Percentiles rank a stretch among this genome's conserved stretches.
phyloP scores from a whole-genome alignment of 1,140 invertebrate species.

The Drosophila santomea region DNA sequence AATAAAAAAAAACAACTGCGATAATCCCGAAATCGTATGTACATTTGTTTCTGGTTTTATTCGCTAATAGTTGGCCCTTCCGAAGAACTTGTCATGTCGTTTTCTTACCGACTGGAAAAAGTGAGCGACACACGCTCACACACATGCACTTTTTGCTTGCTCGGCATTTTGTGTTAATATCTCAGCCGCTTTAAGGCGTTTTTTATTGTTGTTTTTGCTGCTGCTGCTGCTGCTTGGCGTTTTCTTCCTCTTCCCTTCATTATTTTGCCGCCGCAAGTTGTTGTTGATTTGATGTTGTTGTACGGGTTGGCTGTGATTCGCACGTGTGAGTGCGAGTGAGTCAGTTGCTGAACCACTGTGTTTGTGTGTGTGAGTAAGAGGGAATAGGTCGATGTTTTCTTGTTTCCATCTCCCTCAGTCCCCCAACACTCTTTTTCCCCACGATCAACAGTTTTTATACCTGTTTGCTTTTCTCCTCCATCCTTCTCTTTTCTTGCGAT shows the following conservation, averaged over 20 bases:
- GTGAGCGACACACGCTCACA: conserved; percentile 20
- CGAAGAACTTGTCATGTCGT: conserved; percentile 12
- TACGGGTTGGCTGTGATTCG: conserved; percentile 50
- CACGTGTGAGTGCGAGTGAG: conserved; percentile 60
- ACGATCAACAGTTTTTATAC: conserved; percentile 76
- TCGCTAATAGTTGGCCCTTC: conserved; percentile 3
- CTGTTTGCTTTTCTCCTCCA: conserved; percentile 56
- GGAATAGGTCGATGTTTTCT: conserved; percentile 47
- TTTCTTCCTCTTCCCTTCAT: conserved; percentile 67
- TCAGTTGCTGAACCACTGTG: conserved; percentile 25
- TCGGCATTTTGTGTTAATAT: conserved; percentile 50
- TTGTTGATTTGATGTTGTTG: conserved; percentile 20
- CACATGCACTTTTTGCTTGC: conserved; percentile 26
- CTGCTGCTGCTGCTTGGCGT: conserved; percentile 49
- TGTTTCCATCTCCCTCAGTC: conserved; percentile 15
- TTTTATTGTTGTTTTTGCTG: conserved; percentile 39
- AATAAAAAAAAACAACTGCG: not conserved
- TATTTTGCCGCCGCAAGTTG: conserved; percentile 46
- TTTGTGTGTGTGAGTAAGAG: conserved; percentile 11
- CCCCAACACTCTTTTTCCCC: conserved; percentile 4
- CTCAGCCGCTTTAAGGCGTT: conserved; percentile 23
- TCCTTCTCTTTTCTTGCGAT: conserved; percentile 32
- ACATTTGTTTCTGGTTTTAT: not conserved
- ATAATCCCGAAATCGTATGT: not conserved
- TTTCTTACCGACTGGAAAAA: conserved; percentile 16